phyloP scores from a whole-genome alignment of 2,797 vertebrate genomes.

The Eulemur mongoz region DNA sequence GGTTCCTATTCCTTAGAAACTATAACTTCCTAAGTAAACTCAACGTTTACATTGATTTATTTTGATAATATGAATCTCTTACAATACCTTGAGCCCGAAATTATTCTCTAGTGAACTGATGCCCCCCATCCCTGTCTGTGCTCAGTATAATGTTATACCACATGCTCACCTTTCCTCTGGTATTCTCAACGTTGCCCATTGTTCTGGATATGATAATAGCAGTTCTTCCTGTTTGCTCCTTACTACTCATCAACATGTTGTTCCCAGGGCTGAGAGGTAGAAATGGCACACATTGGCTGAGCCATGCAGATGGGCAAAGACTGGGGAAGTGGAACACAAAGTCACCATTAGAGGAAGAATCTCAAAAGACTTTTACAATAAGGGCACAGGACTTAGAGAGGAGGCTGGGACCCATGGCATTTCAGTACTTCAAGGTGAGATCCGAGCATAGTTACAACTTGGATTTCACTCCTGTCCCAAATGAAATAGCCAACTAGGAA shows the following conservation, averaged over 20 bases:
- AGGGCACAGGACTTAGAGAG: neutral
- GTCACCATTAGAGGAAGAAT: neutral
- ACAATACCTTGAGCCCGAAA: neutral
- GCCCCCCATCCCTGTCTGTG: neutral
- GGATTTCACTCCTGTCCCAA: neutral
- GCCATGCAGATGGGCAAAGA: neutral
- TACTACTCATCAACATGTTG: accelerated
- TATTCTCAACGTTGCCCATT: neutral
- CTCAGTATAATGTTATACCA: neutral
- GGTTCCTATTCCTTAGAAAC: neutral
- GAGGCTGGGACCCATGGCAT: neutral
- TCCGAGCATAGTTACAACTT: neutral
- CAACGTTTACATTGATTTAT: neutral
- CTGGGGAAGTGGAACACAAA: neutral
- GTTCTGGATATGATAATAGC: neutral
- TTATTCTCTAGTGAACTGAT: neutral
- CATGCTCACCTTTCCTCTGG: accelerated
- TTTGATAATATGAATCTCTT: neutral
- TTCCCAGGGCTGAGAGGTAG: neutral
- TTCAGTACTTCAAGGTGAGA: neutral
- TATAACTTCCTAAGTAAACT: neutral
- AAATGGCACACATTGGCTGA: neutral
- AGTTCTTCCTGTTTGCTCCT: neutral
- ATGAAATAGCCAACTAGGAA: neutral
- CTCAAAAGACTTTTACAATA: neutral